Base-by-base conservation (phyloP, 2,797 vertebrate genomes). In the Carcharodon carcharias region DNA sequence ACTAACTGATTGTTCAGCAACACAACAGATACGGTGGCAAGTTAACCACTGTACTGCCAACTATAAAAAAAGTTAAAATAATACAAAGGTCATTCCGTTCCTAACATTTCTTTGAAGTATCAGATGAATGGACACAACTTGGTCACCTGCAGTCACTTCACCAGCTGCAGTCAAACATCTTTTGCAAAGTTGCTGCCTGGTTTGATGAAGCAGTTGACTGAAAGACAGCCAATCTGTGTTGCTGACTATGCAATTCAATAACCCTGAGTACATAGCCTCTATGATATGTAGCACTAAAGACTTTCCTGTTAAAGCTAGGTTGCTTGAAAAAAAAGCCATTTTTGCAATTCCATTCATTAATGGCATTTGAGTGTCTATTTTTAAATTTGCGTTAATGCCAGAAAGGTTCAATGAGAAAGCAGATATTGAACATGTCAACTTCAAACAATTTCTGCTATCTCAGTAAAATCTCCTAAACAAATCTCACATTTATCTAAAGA, bases 101-200 rank as follows among this genome's bases (percentile, higher is more conserved):
- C 96, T 89, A 67, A 91, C 96, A 93, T 96, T 96, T 96, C 3
- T 97, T 97, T 96, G 63, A 89, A 96, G 96, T 97, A 97, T 98
- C 97, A 98, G 98, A 98, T 97, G 96, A 97, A 96, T 96, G 96
- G 96, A 96, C 97, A 97, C 97, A 97, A 96, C 80, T 97, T 97
- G 96, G 97, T 97, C 97, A 97, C 98, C 98, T 97, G 0, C 97
- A 71, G 94, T 54, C 94, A 56, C 67, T 73, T 71, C 50, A 56
- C 45, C 94, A 95, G 69, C 94, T 95, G 94, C 14, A 56, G 71
- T 71, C 69, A 35, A 95, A 77, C 50, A 56, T 95, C 94, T 73
- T 95, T 95, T 95, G 23, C 94, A 73, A 69, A 54, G 93, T 35
- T 71, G 40, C 45, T 54, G 67, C 65, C 45, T 40, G 23, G 67